Base-by-base conservation (phyloP, 2,113 vertebrate species). In the Varanus salvator region DNA sequence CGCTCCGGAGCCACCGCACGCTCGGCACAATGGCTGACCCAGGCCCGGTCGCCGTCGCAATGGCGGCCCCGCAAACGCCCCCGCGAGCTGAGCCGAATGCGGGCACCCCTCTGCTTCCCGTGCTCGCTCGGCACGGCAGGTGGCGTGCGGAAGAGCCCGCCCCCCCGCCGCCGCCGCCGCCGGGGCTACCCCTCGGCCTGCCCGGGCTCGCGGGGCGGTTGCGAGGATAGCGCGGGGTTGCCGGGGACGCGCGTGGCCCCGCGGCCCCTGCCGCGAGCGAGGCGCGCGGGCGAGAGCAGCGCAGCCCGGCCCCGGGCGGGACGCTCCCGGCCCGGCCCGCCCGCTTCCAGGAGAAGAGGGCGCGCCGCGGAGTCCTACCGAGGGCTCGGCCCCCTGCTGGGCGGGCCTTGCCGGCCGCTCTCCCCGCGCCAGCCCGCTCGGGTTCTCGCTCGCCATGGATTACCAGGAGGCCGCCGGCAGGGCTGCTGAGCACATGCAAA, bases 401-500 rank as follows among this genome's bases (percentile, higher is more conserved):
- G 69, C 80, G 3, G 87, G 69, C 7, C 64, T 4, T 31, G 8
- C 19, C 14, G 29, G 34, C 50, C 12, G 52, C 52, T 38, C 12
- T 21, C 23, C 3, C 12, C 71, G 12, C 1, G 38, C 52, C 87
- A 8, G 9, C 34, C 12, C 69, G 3, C 34, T 48, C 76, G 8
- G 0, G 1, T 17, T 1, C 3, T 3, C 19, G 0, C 31, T 76
- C 8, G 5, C 68, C 80, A 98, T 98, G 98, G 97, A 98, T 14
- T 97, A 97, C 81, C 91, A 88, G 1, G 91, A 93, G 3, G 91
- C 87, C 15, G 96, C 97, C 1, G 94, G 87, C 69, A 81, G 80
- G n/a, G 98, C 98, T 85, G 98, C 97, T 0, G 97, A 97, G 23
- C 97, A 97, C 60, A 9, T 99, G 91, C 78, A 87, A 60, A 90